A percentile compares a stretch with the other conserved stretches of the same genome.
phyloP scores from a whole-genome alignment of 2,888 invertebrate genomes.

The Meloe dianella region DNA sequence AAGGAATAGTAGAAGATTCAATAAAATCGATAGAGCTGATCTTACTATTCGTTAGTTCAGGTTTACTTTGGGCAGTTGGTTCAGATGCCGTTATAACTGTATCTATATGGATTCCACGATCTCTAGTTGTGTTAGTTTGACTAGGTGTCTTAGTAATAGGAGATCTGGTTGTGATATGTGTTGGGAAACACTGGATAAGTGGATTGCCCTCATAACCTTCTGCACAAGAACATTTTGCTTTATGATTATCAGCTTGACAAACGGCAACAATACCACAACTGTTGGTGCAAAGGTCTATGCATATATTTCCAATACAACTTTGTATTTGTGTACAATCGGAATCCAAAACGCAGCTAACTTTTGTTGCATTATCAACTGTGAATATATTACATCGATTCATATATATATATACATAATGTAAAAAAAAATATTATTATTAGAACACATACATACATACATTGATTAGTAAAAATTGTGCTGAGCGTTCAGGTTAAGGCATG shows the following conservation, averaged over 20 bases:
- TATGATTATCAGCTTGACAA: constrained; percentile 62
- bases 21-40: background rate
- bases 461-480: constrained; percentile 26
- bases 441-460: constrained; percentile 20
- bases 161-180: constrained; percentile 18
- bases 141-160: constrained; percentile 21
- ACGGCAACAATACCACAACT: constrained; percentile 60
- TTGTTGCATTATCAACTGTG: constrained; percentile 59
- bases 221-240: constrained; percentile 59
- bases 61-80: constrained; percentile 22
- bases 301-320: constrained; percentile 62
- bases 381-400: constrained; percentile 55
- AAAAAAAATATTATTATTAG: constrained; percentile 46
- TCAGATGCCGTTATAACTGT: constrained; percentile 22
- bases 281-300: constrained; percentile 63
- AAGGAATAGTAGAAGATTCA: background rate
- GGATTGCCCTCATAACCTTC: constrained; percentile 63
- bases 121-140: constrained; percentile 36
- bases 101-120: constrained; percentile 34
- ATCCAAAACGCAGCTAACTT: constrained; percentile 61
- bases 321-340: constrained; percentile 63
- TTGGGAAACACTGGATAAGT: constrained; percentile 59
- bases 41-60: constrained; percentile 14
- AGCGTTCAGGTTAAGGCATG: constrained; percentile 32
- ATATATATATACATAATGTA: constrained; percentile 52